Base-by-base conservation (phyloP, 2,888 invertebrate species). In the Tenthredo livida region DNA sequence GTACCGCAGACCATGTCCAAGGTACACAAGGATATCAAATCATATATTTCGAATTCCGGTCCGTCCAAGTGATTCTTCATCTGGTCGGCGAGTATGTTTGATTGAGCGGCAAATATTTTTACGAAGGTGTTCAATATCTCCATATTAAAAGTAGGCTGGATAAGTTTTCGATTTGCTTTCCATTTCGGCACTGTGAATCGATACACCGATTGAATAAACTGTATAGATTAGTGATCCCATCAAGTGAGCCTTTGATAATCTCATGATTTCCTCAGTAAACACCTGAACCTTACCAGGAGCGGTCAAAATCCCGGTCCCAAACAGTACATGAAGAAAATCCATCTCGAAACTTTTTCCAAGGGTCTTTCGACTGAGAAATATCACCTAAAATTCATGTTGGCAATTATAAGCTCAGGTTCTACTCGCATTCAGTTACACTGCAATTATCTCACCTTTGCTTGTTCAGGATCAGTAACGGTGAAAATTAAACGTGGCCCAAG, bases 71-170 rank as follows among this genome's bases (percentile, higher is more conserved):
- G 89, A 54, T 92, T 92, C 84, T 91, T 88, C 40, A 96, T 90
- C 72, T 94, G 93, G 1, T 94, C 88, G 0, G 93, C 90, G 86
- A 97, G 17, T 33, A 33, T 37, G 17, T 33, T 37, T 12, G 78
- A 78, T 25, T 96, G 95, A 86, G 95, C 94, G 29, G 94, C 94
- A 89, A 96, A 96, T 9, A 96, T 94, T 4, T 94, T 94, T 7
- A 96, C 93, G 89, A 95, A 96, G 67, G 95, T 94, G 85, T 96
- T 95, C 50, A 96, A 91, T 85, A 95, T 94, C 85, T 94, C 94
- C 89, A 95, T 95, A 90, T 96, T 95, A 90, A 96, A 96, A 25
- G 96, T 94, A 0, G 96, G 96, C 21, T 95, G 94, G 3, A 96
- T 93, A 58, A 95, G 90, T 88, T 95, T 95, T 5, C 96, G 93